These are phyloP conservation scores for Coelinius sp. DNA, from an alignment of 2,888 invertebrate genomes.

Conservation along the genomic window DNA sequence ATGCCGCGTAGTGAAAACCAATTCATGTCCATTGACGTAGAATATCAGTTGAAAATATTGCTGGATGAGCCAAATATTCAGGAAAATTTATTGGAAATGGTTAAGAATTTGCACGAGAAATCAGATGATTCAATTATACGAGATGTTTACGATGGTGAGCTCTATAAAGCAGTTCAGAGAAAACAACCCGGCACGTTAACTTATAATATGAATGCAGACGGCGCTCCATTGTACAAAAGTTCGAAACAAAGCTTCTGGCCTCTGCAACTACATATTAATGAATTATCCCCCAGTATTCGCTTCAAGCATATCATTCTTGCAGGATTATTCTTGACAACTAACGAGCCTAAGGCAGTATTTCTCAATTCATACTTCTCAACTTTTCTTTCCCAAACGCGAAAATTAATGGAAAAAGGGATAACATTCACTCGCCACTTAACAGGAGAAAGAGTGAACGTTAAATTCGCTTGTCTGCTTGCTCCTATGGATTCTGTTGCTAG, in stretches of 20 bases:
- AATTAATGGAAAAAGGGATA: slow-evolving; percentile 3
- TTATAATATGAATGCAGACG: slow-evolving; percentile 27
- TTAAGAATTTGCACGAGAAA: not conserved
- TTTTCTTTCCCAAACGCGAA: not conserved
- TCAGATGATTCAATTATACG: slow-evolving; percentile 1
- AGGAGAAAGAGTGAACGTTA: not conserved
- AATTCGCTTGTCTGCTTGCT: not conserved
- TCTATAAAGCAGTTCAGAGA: slow-evolving; percentile 22
- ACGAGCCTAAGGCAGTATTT: slow-evolving; percentile 42
- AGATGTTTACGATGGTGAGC: slow-evolving; percentile 12
- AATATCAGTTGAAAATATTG: slow-evolving; percentile 33
- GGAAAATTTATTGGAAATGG: not conserved
- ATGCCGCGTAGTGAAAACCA: slow-evolving; percentile 15
- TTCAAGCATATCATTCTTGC: slow-evolving; percentile 37
- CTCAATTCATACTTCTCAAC: not conserved
- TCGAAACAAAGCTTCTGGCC: slow-evolving; percentile 41
- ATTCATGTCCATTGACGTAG: slow-evolving; percentile 33
- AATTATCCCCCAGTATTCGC: slow-evolving; percentile 36
- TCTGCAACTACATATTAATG: slow-evolving; percentile 42
- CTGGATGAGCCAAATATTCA: slow-evolving; percentile 21
- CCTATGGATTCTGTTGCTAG: slow-evolving; percentile 34
- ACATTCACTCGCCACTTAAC: not conserved
- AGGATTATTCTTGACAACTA: slow-evolving; percentile 35
- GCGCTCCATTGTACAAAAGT: slow-evolving; percentile 33
- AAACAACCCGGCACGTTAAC: not conserved